Percentiles rank a stretch among this genome's conserved stretches.
Evolutionary conservation across 2,113 vertebrate genomes (phyloP).

Genomic region (Chitala chitala): DNA sequence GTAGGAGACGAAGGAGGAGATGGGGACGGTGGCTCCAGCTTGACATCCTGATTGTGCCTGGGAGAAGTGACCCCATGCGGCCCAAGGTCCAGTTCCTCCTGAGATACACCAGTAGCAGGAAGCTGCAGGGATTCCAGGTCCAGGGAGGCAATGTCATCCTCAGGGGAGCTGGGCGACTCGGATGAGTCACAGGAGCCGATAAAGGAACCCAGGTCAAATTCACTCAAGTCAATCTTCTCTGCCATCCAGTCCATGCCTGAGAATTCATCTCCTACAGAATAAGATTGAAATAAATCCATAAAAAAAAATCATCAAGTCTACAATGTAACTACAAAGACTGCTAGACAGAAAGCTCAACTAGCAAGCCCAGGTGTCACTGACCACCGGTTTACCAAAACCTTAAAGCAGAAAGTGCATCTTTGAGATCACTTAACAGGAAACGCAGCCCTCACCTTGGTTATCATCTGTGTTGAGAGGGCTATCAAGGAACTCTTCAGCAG

Average conservation of each 20-base stretch:
- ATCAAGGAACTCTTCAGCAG: constrained; percentile 62
- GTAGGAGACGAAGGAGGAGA: constrained; percentile 41
- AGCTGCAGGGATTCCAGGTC: constrained; percentile 48
- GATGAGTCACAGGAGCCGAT: constrained; percentile 75
- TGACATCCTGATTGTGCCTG: constrained; percentile 58
- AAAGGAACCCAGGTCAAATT: constrained; percentile 81
- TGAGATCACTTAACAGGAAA: too few species aligned
- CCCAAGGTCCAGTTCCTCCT: too few species aligned
- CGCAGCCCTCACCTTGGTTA: constrained; percentile 76
- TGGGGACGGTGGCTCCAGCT: constrained; percentile 51
- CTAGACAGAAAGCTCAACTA: too few species aligned
- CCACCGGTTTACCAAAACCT: too few species aligned
- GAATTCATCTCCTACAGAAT: constrained; percentile 73
- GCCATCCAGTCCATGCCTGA: constrained; percentile 90
- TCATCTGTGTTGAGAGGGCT: constrained; percentile 50
- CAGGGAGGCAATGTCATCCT: constrained; percentile 65
- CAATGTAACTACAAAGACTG: neutral
- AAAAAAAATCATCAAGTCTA: too few species aligned
- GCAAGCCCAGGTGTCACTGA: too few species aligned
- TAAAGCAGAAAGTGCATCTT: too few species aligned
- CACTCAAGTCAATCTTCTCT: constrained; percentile 83
- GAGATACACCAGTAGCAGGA: too few species aligned
- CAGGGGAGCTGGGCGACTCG: constrained; percentile 66
- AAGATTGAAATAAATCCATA: fast-evolving
- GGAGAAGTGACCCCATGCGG: too few species aligned